Conservation (phyloP, 92 coral and sea anemone species). For the Umimayanthus kanabou region DNA sequence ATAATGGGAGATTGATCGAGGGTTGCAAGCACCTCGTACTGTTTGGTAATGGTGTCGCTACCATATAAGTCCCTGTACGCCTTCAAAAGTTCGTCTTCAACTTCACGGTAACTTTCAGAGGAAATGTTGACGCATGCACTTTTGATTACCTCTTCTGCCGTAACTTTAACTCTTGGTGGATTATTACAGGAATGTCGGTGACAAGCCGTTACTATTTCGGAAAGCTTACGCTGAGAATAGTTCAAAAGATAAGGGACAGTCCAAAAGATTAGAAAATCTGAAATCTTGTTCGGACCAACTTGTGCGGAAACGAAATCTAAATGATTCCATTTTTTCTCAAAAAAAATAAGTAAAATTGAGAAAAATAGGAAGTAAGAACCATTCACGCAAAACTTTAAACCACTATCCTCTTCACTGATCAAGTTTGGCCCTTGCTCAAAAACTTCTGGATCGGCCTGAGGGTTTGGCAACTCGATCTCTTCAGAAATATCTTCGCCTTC, state of each 20-base stretch:
- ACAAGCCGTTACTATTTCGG: not conserved
- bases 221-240: conserved; percentile 25
- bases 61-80: conserved; percentile 23
- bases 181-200: not conserved
- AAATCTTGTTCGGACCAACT: conserved; percentile 45
- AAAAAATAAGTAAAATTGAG: conserved; percentile 42
- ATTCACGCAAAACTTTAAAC: conserved; percentile 20
- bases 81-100: not conserved
- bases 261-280: conserved; percentile 50
- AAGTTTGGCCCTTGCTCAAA: not conserved
- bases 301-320: not conserved
- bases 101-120: not conserved
- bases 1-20: conserved; percentile 7
- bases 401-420: conserved; percentile 15
- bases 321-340: not conserved
- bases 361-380: conserved; percentile 25
- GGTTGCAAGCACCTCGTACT: conserved; percentile 20
- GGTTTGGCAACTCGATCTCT: not conserved
- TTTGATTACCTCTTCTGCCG: conserved; percentile 14
- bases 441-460: not conserved
- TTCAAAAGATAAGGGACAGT: conserved; percentile 31
- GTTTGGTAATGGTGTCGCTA: not conserved
- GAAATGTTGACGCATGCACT: not conserved
- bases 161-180: not conserved
- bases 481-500: not conserved